Conservation (phyloP, 2,113 vertebrate genomes). For the Dryoscopus gambensis region DNA sequence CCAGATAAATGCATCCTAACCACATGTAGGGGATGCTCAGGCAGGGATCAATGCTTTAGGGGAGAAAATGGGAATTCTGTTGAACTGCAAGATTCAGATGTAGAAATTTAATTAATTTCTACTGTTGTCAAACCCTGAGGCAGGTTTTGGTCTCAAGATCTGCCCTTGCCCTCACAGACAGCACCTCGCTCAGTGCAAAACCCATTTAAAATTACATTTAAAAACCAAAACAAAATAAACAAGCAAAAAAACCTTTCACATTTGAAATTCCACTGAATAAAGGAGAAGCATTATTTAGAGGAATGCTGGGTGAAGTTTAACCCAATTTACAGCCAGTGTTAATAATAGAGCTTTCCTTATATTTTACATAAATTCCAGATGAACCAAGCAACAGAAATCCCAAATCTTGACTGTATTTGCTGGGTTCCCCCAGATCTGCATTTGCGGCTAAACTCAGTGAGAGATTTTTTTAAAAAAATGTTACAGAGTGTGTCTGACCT, state of each 20-base stretch:
- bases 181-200: neutral
- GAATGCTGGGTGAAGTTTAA: neutral
- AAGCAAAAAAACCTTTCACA: neutral
- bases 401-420: neutral
- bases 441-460: neutral
- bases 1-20: neutral
- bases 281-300: neutral
- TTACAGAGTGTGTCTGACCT: neutral
- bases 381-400: neutral
- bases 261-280: neutral
- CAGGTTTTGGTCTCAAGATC: neutral
- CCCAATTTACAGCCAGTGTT: neutral
- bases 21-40: neutral
- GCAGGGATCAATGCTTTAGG: neutral
- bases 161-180: neutral
- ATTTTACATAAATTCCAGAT: neutral
- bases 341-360: neutral
- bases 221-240: neutral
- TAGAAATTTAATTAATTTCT: neutral
- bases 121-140: neutral
- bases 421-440: neutral
- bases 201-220: neutral
- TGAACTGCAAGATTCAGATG: neutral
- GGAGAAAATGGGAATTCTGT: neutral
- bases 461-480: accelerated